phyloP scores from a whole-genome alignment of 2,797 vertebrate genomes.

The Momotus momota region DNA sequence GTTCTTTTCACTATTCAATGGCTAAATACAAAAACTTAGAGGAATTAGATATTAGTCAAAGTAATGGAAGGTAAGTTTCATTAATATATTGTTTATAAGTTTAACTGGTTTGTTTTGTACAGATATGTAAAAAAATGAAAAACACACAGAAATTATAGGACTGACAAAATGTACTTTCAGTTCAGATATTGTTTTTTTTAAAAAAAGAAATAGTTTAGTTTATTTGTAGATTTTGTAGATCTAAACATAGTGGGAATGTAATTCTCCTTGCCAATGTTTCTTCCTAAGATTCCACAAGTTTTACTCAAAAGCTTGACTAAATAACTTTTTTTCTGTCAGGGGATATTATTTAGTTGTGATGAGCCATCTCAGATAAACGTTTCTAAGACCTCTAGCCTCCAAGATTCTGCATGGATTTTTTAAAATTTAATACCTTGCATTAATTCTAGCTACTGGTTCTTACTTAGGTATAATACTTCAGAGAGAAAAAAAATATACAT shows the following conservation, averaged over 20 bases:
- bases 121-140: neutral
- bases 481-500: neutral
- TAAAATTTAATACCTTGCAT: neutral
- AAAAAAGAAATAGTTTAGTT: neutral
- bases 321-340: neutral
- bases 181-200: neutral
- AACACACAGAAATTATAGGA: neutral
- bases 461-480: neutral
- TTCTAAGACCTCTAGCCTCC: neutral
- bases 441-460: neutral
- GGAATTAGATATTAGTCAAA: neutral
- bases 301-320: neutral
- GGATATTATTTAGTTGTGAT: neutral
- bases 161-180: neutral
- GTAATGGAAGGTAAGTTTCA: neutral
- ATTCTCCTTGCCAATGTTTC: neutral
- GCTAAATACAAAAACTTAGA: neutral
- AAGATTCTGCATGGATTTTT: neutral
- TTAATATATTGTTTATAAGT: neutral
- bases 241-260: neutral
- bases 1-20: neutral
- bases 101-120: neutral
- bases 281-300: neutral
- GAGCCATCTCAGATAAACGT: neutral
- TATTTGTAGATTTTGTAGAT: neutral